These are phyloP conservation scores for Ctenomys sociabilis DNA, from an alignment of 2,113 vertebrate species.

Conservation along the genomic window DNA sequence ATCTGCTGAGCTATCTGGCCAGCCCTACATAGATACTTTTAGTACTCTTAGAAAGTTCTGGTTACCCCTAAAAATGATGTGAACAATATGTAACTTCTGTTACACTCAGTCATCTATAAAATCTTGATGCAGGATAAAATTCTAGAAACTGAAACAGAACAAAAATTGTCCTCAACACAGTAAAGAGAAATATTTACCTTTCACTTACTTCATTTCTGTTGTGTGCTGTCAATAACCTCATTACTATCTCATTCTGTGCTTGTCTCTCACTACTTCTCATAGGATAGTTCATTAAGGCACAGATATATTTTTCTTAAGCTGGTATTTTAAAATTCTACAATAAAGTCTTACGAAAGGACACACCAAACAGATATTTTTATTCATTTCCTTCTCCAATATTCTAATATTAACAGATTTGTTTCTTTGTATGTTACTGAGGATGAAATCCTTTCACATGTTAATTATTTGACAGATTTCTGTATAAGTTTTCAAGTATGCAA, in stretches of 20 bases:
- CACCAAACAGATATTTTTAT: not conserved
- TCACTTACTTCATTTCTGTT: not conserved
- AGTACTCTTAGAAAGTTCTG: not conserved
- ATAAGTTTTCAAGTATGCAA: not conserved
- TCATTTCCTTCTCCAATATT: conserved; percentile 16
- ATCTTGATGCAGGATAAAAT: not conserved
- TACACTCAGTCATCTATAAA: not conserved
- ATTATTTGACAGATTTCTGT: not conserved
- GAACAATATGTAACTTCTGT: not conserved
- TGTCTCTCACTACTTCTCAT: not conserved
- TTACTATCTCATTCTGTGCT: not conserved
- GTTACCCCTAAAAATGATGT: not conserved
- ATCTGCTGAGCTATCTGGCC: too few species aligned
- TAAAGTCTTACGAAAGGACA: not conserved
- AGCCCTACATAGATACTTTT: not conserved
- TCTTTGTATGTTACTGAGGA: not conserved
- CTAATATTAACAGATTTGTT: not conserved
- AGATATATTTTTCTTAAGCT: not conserved
- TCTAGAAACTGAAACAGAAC: not conserved
- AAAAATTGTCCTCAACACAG: not conserved
- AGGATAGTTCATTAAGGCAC: not conserved
- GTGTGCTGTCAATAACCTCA: not conserved
- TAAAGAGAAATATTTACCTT: not conserved
- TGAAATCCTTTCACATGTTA: not conserved
- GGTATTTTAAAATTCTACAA: conserved; percentile 1